phyloP scores from a whole-genome alignment of 2,888 invertebrate genomes.

The Ophion obscuratus region DNA sequence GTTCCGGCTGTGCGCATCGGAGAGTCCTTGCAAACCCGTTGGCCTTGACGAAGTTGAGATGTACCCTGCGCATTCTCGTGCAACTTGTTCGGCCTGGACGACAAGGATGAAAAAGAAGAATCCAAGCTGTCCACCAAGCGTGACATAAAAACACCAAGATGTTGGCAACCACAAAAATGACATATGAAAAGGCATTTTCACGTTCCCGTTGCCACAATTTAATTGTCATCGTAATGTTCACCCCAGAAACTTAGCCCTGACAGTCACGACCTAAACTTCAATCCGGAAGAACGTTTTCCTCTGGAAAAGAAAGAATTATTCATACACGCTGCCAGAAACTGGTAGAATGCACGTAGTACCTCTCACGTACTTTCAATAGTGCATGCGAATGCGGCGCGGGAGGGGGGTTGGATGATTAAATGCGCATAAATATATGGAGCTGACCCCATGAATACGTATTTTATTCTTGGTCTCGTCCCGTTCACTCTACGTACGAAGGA shows the following conservation, averaged over 20 bases:
- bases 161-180: not conserved
- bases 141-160: not conserved
- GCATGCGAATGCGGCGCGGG: slow-evolving; percentile 18
- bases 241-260: no score
- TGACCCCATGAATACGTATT: slow-evolving; percentile 54
- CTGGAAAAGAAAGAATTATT: slow-evolving; percentile 37
- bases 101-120: slow-evolving; percentile 5
- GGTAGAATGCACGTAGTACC: slow-evolving; percentile 26
- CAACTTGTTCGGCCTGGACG: slow-evolving; percentile 5
- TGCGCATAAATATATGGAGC: slow-evolving; percentile 64
- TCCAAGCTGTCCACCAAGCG: not conserved
- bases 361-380: slow-evolving; percentile 44
- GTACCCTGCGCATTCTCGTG: slow-evolving; percentile 26
- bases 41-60: slow-evolving; percentile 59
- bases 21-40: slow-evolving; percentile 59
- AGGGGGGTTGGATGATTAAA: slow-evolving; percentile 51
- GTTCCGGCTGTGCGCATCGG: slow-evolving; percentile 44
- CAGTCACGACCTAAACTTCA: not conserved
- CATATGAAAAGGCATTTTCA: not conserved
- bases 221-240: not conserved
- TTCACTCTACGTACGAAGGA: not conserved
- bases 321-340: slow-evolving; percentile 9
- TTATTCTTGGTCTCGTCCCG: slow-evolving; percentile 42
- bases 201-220: not conserved
- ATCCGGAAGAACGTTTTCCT: not conserved